Percentiles rank a stretch among this genome's conserved stretches.
These are phyloP conservation scores for Dicyrtomina minuta DNA, from an alignment of 2,888 invertebrate species.

Conservation along the genomic window DNA sequence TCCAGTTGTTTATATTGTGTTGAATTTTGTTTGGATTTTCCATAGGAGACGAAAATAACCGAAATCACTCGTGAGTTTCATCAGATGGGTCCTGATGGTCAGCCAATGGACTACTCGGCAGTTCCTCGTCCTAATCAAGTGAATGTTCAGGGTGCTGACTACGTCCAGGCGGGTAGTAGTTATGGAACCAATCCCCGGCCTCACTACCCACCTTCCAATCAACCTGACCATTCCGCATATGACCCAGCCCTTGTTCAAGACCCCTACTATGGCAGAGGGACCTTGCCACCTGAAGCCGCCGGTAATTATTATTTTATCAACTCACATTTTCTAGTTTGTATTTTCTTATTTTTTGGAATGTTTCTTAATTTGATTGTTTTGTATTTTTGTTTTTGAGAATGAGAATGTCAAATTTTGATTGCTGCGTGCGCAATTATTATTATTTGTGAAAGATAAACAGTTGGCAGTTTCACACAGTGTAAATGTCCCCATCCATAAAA, in stretches of 20 bases:
- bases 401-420: too few relatives aligned
- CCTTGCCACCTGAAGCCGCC: slow-evolving; percentile 51
- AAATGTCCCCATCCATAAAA: too few relatives aligned
- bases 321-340: neutral
- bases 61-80: slow-evolving; percentile 56
- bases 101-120: slow-evolving; percentile 55
- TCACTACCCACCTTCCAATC: slow-evolving; percentile 51
- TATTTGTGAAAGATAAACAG: too few relatives aligned
- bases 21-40: neutral
- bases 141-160: slow-evolving; percentile 51
- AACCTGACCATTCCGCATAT: slow-evolving; percentile 37
- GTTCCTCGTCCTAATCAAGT: slow-evolving; percentile 52
- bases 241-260: slow-evolving; percentile 51
- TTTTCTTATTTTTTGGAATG: neutral
- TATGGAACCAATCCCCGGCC: slow-evolving; percentile 54
- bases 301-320: slow-evolving; percentile 44
- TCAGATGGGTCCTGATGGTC: slow-evolving; percentile 62
- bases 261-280: slow-evolving; percentile 49
- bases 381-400: too few relatives aligned
- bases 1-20: neutral
- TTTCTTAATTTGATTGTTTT: too few relatives aligned
- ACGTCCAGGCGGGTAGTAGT: slow-evolving; percentile 47
- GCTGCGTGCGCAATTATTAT: too few relatives aligned
- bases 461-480: too few relatives aligned
- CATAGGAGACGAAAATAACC: slow-evolving; percentile 68